These are phyloP conservation scores for Acleris emargana DNA, from an alignment of 2,888 invertebrate species.

Conservation along the genomic window DNA sequence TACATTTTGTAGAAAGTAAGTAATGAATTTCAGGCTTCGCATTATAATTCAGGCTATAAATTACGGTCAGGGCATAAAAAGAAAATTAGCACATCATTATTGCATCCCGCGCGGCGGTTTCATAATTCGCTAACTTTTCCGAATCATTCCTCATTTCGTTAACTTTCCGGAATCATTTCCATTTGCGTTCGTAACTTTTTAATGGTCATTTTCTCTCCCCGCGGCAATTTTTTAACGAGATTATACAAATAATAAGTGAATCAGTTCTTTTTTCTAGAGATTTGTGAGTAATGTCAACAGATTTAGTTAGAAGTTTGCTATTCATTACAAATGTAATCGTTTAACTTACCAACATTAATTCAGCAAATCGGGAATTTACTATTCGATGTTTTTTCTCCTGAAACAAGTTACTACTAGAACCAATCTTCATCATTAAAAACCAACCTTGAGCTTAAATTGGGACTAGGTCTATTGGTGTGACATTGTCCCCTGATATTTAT, in stretches of 20 bases:
- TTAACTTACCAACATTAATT: no score
- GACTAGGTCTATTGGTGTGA: no score
- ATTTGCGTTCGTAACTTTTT: constrained; percentile 24
- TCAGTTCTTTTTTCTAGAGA: background rate
- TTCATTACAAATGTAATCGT: no score
- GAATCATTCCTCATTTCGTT: constrained; percentile 10
- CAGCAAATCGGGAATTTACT: no score
- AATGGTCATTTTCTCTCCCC: constrained; percentile 22
- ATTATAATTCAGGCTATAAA: constrained; percentile 8
- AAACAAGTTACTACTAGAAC: no score
- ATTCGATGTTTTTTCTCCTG: no score
- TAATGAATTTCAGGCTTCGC: background rate
- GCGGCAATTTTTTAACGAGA: background rate
- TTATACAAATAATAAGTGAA: background rate
- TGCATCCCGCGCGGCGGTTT: constrained; percentile 2
- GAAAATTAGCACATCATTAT: constrained; percentile 19
- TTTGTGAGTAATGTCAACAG: no score
- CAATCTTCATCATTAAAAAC: no score
- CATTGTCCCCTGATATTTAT: no score
- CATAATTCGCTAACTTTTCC: constrained; percentile 25
- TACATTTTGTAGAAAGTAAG: background rate
- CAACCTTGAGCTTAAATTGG: no score
- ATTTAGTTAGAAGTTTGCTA: no score
- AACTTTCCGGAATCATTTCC: constrained; percentile 20
- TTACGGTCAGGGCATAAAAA: background rate